Evolutionary conservation across 2,888 invertebrate species (phyloP).

Genomic region (Terebella lapidaria): DNA sequence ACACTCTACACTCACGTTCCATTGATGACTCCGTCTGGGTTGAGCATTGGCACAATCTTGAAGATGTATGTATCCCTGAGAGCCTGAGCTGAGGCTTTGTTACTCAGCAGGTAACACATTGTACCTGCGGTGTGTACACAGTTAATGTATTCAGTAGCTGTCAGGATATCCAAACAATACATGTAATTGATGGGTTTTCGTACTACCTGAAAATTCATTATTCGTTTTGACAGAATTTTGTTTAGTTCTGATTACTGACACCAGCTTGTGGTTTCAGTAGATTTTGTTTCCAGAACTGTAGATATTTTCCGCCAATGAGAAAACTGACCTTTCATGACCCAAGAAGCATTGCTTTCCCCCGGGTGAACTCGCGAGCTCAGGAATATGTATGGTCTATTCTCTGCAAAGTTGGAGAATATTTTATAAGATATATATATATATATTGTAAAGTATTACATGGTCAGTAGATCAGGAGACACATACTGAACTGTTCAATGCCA

Average conservation of each 20-base stretch:
- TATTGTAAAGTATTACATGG: background rate
- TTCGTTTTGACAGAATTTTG: too few relatives aligned
- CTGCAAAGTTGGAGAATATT: slow-evolving; percentile 14
- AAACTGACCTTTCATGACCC: slow-evolving; percentile 72
- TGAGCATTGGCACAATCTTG: slow-evolving; percentile 84
- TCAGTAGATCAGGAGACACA: slow-evolving; percentile 7
- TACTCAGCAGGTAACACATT: slow-evolving; percentile 63
- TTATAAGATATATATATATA: background rate
- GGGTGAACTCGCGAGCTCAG: slow-evolving; percentile 79
- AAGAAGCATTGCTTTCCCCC: slow-evolving; percentile 81
- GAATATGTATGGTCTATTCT: slow-evolving; percentile 58
- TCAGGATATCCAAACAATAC: too few relatives aligned
- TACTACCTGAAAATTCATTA: too few relatives aligned
- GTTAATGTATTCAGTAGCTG: too few relatives aligned
- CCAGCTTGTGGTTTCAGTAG: too few relatives aligned
- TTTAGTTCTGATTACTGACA: too few relatives aligned
- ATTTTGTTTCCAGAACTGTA: too few relatives aligned
- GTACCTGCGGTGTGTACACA: slow-evolving; percentile 56
- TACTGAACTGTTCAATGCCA: slow-evolving; percentile 24
- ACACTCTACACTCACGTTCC: slow-evolving; percentile 69
- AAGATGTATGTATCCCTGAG: slow-evolving; percentile 71
- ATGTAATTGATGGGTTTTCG: too few relatives aligned
- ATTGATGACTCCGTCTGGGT: slow-evolving; percentile 81
- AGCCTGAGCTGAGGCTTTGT: slow-evolving; percentile 59
- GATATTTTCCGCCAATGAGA: too few relatives aligned